Conservation (phyloP, 1,140 invertebrate species). For the Thaumatotibia leucotreta region DNA sequence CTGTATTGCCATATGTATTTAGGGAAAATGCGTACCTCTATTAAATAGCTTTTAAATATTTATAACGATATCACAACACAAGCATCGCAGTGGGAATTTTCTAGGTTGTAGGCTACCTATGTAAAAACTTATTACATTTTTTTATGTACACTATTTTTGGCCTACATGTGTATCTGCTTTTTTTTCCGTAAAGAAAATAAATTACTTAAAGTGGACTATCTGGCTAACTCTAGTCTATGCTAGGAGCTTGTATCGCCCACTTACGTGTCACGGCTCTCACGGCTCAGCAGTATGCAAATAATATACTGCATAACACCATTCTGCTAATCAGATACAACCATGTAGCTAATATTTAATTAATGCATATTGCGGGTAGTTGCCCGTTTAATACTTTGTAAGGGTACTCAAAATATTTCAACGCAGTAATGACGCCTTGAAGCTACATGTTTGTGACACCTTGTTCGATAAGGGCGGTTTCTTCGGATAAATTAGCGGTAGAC, state of each 20-base stretch:
- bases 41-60: too few relatives aligned
- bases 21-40: too few relatives aligned
- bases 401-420: neutral
- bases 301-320: neutral
- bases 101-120: too few relatives aligned
- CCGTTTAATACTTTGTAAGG: neutral
- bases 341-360: neutral
- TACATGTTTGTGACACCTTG: neutral
- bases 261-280: neutral
- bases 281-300: constrained; percentile 2
- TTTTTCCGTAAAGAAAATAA: too few relatives aligned
- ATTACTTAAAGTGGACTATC: neutral
- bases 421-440: neutral
- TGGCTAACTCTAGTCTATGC: neutral
- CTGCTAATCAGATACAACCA: neutral
- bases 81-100: too few relatives aligned
- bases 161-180: neutral
- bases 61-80: too few relatives aligned
- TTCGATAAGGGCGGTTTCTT: neutral
- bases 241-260: constrained; percentile 3
- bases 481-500: too few relatives aligned
- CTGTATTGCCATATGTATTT: too few relatives aligned
- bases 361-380: neutral
- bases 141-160: too few relatives aligned
- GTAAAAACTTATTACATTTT: too few relatives aligned